phyloP scores from a whole-genome alignment of 2,113 vertebrate species.

The Tiliqua scincoides region DNA sequence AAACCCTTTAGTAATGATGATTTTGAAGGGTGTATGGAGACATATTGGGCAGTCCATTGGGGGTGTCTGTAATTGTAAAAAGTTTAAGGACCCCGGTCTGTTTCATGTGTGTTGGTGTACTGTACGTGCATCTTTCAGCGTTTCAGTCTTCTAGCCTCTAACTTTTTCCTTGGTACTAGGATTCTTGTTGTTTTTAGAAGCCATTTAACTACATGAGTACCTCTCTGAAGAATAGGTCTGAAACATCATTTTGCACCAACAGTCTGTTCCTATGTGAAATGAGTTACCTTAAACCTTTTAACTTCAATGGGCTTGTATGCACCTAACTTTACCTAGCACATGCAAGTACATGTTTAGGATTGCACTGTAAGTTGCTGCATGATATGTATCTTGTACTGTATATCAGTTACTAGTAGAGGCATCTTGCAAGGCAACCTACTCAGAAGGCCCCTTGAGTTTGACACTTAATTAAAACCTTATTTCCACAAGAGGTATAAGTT shows the following conservation, averaged over 20 bases:
- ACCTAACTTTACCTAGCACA: neutral
- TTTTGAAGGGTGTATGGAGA: too few relatives aligned
- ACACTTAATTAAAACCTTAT: conserved; percentile 6
- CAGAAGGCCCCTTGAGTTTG: neutral
- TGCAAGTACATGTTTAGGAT: neutral
- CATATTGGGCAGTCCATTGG: too few relatives aligned
- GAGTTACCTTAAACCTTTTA: neutral
- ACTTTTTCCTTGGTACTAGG: neutral
- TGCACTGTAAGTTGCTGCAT: neutral
- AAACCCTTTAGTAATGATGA: too few relatives aligned
- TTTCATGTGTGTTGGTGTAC: too few relatives aligned
- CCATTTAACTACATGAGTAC: neutral
- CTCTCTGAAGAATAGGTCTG: neutral
- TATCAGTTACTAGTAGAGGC: neutral
- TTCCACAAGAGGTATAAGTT: neutral
- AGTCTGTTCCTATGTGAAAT: neutral
- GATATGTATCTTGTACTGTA: neutral
- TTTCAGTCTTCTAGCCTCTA: neutral
- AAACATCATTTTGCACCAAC: neutral
- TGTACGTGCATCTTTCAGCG: neutral
- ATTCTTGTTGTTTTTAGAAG: neutral
- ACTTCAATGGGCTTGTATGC: neutral
- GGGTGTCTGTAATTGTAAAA: too few relatives aligned
- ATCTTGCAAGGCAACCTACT: neutral
- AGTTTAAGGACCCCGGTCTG: neutral